These are phyloP conservation scores for Lasaia peninsularis DNA, from an alignment of 1,140 invertebrate species.

Conservation along the genomic window DNA sequence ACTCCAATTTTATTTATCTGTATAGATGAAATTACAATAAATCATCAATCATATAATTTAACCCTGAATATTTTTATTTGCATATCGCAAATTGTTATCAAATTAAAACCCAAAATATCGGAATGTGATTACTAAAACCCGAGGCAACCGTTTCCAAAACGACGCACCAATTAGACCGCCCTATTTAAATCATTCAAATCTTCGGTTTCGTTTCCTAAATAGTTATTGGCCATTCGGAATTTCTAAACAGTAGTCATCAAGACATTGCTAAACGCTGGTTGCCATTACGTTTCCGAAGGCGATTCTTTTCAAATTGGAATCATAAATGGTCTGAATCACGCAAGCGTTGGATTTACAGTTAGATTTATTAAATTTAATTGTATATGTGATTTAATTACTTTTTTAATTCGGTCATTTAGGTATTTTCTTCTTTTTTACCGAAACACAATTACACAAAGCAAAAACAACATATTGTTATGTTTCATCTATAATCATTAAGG, in stretches of 20 bases:
- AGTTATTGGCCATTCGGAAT: conserved; percentile 37
- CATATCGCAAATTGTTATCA: conserved; percentile 17
- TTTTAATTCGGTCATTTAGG: not conserved
- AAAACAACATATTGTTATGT: too few species aligned
- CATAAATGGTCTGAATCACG: conserved; percentile 21
- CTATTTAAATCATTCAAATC: conserved; percentile 38
- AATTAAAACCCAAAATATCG: conserved; percentile 23
- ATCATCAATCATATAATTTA: not conserved
- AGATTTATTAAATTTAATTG: conserved; percentile 9
- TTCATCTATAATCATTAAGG: too few species aligned
- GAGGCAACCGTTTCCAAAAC: conserved; percentile 32
- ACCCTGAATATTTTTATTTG: not conserved
- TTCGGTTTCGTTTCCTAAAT: conserved; percentile 25
- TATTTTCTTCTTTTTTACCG: too few species aligned
- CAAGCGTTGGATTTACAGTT: not conserved
- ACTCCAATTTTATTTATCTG: too few species aligned
- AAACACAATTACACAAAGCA: too few species aligned
- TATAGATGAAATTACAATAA: too few species aligned
- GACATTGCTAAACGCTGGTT: conserved; percentile 45
- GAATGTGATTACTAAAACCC: conserved; percentile 20
- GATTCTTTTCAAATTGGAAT: conserved; percentile 36
- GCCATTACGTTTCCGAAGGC: conserved; percentile 51
- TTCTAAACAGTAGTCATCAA: conserved; percentile 51
- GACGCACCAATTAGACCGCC: conserved; percentile 15
- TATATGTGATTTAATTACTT: not conserved